Conservation (phyloP, 2,888 invertebrate species). For the Netelia fuscicornis region DNA sequence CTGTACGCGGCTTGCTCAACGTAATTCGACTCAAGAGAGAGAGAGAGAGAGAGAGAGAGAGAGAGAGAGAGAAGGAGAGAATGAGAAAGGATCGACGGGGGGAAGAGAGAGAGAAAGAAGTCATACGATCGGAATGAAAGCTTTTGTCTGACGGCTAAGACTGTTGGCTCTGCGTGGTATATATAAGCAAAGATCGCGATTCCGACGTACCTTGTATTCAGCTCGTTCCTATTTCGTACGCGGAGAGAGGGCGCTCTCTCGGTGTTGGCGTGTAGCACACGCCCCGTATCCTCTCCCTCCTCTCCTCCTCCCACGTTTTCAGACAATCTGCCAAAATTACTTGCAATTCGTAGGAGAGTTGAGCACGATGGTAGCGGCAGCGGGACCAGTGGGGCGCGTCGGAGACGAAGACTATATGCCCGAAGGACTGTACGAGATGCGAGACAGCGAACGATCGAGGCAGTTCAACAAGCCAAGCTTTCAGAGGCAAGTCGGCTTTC, state of each 20-base stretch:
- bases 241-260: conserved; percentile 1
- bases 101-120: too few relatives aligned
- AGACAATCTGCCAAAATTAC: conserved; percentile 64
- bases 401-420: conserved; percentile 21
- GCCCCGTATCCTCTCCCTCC: conserved; percentile 14
- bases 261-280: conserved; percentile 47
- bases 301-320: conserved; percentile 43
- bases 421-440: conserved; percentile 35
- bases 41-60: background rate
- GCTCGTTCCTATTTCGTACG: conserved; percentile 38
- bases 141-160: background rate
- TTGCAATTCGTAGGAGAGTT: conserved; percentile 56
- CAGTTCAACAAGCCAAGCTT: conserved; percentile 57
- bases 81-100: too few relatives aligned
- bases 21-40: background rate
- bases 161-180: background rate
- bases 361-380: conserved; percentile 3
- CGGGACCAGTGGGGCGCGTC: background rate
- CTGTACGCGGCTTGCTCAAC: background rate
- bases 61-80: background rate
- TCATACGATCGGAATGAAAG: conserved; percentile 13
- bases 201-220: conserved; percentile 46
- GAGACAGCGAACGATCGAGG: conserved; percentile 44
- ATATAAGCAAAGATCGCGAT: conserved; percentile 11
- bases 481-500: conserved; percentile 11